Percentiles rank a stretch among this genome's conserved stretches.
Evolutionary conservation across 1,140 invertebrate genomes (phyloP).

Genomic region (Musca domestica): DNA sequence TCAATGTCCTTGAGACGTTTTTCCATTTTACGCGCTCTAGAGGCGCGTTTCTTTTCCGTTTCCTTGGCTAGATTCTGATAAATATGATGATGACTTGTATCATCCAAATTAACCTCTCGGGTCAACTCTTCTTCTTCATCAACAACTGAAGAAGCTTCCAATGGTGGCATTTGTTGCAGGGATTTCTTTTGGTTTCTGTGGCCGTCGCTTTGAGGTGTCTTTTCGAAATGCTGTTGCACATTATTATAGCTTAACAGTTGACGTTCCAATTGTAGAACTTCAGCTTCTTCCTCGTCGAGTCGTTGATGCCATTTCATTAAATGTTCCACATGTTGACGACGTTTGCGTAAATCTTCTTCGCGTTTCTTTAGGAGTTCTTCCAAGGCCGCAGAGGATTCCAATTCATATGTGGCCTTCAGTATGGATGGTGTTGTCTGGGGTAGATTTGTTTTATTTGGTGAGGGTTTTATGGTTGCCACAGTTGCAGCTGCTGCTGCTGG

Average conservation of each 20-base stretch:
- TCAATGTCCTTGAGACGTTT: slow-evolving; percentile 31
- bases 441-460: background rate
- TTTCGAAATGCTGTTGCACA: background rate
- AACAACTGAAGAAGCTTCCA: no score
- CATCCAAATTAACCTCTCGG: background rate
- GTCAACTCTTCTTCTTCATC: slow-evolving; percentile 6
- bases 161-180: background rate
- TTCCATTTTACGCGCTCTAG: slow-evolving; percentile 26
- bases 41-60: slow-evolving; percentile 12
- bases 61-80: background rate
- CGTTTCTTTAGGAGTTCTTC: slow-evolving; percentile 31
- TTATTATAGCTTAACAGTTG: slow-evolving; percentile 27
- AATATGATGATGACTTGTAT: no score
- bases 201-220: background rate
- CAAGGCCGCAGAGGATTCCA: slow-evolving; percentile 24
- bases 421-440: slow-evolving; percentile 5
- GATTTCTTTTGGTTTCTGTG: background rate
- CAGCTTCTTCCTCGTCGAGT: slow-evolving; percentile 32
- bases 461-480: background rate
- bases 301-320: slow-evolving; percentile 34
- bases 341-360: slow-evolving; percentile 29
- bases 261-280: slow-evolving; percentile 31
- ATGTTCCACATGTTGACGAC: slow-evolving; percentile 31
- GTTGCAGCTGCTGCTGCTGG: background rate
- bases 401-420: slow-evolving; percentile 25